These are phyloP conservation scores for Gryon sp. DNA, from an alignment of 1,140 invertebrate genomes.

Conservation along the genomic window DNA sequence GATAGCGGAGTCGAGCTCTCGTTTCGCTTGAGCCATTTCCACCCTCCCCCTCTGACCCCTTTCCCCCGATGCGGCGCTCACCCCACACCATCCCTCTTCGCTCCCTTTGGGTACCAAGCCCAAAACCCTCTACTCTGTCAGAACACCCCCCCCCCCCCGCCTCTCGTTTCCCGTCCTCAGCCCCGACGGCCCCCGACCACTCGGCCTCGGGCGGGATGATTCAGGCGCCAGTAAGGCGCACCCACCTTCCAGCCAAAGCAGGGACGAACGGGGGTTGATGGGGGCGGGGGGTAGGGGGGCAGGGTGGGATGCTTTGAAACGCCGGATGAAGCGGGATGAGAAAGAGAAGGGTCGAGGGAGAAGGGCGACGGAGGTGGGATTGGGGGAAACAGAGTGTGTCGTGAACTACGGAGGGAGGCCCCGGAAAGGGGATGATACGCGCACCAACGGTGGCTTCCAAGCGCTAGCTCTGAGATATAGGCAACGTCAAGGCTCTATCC, in stretches of 20 bases:
- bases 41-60: no score
- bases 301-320: slow-evolving; percentile 51
- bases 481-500: slow-evolving; percentile 70
- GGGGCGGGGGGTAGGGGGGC: slow-evolving; percentile 47
- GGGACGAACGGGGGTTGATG: slow-evolving; percentile 61
- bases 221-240: slow-evolving; percentile 79
- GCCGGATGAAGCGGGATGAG: slow-evolving; percentile 53
- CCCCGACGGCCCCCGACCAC: slow-evolving; percentile 41
- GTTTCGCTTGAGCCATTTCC: slow-evolving; percentile 47
- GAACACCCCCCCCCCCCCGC: no score
- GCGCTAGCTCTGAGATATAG: slow-evolving; percentile 72
- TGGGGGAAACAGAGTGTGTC: slow-evolving; percentile 77
- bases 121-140: slow-evolving; percentile 58
- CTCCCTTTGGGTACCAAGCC: slow-evolving; percentile 52
- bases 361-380: slow-evolving; percentile 66
- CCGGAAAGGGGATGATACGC: slow-evolving; percentile 71
- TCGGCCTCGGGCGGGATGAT: slow-evolving; percentile 76
- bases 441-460: slow-evolving; percentile 74
- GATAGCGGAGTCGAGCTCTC: no score
- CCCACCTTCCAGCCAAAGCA: slow-evolving; percentile 72
- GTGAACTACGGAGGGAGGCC: slow-evolving; percentile 68
- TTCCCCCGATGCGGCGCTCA: no score
- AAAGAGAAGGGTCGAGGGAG: slow-evolving; percentile 55
- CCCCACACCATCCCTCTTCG: no score
- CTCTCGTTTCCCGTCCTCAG: slow-evolving; percentile 15